Evolutionary conservation across 2,888 invertebrate species (phyloP).

Genomic region (Deilephila porcellus): DNA sequence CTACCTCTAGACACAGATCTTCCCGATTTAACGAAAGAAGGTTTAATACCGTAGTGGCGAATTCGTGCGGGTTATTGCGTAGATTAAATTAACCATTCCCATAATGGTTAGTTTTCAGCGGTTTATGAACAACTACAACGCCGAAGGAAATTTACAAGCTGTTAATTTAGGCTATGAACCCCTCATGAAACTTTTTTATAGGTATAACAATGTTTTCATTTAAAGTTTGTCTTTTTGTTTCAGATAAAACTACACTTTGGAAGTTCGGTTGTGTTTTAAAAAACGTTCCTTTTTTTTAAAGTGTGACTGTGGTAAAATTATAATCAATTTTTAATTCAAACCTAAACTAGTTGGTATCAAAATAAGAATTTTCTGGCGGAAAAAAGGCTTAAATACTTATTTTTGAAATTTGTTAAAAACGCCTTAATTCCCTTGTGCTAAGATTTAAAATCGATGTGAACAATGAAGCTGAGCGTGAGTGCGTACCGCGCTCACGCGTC

Average conservation of each 20-base stretch:
- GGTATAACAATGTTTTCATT: neutral
- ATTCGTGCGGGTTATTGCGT: no score
- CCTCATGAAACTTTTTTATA: neutral
- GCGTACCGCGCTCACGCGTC: conserved; percentile 95
- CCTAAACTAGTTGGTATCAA: neutral
- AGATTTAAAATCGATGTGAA: conserved; percentile 36
- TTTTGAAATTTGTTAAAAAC: neutral
- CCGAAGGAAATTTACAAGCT: no score
- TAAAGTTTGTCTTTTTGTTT: conserved; percentile 4
- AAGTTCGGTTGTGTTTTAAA: neutral
- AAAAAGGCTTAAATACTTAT: neutral
- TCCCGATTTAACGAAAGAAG: no score
- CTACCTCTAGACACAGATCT: no score
- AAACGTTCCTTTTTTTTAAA: neutral
- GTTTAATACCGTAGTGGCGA: no score
- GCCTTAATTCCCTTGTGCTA: neutral
- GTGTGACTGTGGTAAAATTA: neutral
- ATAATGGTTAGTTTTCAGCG: no score
- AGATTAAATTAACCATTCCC: no score
- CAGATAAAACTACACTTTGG: neutral
- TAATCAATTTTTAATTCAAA: neutral
- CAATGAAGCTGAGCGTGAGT: conserved; percentile 94
- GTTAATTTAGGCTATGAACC: no score
- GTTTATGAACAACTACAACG: no score
- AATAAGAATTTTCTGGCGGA: neutral